Percentiles rank a stretch among this genome's conserved stretches.
These are phyloP conservation scores for Samia ricini DNA, from an alignment of 1,140 invertebrate species.

Conservation along the genomic window DNA sequence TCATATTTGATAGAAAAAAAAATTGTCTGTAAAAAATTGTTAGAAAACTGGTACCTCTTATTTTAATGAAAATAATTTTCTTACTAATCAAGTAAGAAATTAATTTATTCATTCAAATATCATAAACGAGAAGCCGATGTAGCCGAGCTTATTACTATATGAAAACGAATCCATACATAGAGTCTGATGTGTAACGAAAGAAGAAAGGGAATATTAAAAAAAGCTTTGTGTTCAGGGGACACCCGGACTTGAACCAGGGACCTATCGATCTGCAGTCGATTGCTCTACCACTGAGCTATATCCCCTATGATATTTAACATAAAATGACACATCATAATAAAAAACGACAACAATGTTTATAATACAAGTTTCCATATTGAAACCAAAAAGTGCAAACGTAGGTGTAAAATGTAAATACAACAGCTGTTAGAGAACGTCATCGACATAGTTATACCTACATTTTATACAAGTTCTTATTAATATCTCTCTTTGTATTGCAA, in stretches of 20 bases:
- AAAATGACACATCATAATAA: constrained; percentile 4
- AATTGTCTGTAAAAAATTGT: no score
- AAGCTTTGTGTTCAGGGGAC: constrained; percentile 37
- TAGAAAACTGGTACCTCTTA: no score
- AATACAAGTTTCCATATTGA: not conserved
- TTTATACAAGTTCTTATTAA: no score
- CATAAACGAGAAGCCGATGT: no score
- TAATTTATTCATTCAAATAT: no score
- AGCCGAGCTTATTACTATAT: no score
- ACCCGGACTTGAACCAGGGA: constrained; percentile 58
- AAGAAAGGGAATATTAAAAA: not conserved
- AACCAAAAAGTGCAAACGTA: not conserved
- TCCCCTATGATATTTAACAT: constrained; percentile 14
- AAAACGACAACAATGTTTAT: not conserved
- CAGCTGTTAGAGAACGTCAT: not conserved
- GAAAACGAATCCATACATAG: not conserved
- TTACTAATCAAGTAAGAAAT: no score
- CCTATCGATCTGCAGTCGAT: constrained; percentile 48
- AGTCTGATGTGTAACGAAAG: not conserved
- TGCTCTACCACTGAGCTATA: constrained; percentile 49
- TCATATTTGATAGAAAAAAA: no score
- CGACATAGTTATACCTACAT: no score
- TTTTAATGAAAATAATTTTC: no score
- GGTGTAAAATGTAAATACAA: not conserved
- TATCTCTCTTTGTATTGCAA: no score